Evolutionary conservation across 2,113 vertebrate genomes (phyloP).

Genomic region (Tautogolabrus adspersus): DNA sequence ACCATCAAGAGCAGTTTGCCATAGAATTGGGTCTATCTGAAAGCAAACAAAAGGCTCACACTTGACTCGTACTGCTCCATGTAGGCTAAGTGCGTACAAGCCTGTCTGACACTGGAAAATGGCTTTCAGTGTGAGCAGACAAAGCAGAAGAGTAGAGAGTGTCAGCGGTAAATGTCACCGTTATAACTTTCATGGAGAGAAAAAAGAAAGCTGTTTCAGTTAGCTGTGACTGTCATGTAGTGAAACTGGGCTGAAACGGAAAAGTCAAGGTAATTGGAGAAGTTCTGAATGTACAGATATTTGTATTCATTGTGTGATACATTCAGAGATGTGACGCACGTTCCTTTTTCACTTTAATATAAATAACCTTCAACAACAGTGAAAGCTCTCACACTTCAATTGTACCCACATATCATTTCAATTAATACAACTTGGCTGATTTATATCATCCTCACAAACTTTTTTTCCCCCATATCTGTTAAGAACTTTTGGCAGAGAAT

Average conservation of each 20-base stretch:
- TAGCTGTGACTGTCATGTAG: conserved; percentile 39
- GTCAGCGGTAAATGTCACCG: conserved; percentile 57
- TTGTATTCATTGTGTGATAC: not conserved
- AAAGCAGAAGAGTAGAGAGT: conserved; percentile 44
- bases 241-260: conserved; percentile 16
- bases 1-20: conserved; percentile 78
- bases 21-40: conserved; percentile 73
- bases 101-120: conserved; percentile 67
- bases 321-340: not conserved
- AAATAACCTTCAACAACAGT: not conserved
- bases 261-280: conserved; percentile 37
- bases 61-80: conserved; percentile 68
- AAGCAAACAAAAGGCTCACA: conserved; percentile 78
- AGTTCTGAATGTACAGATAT: conserved; percentile 15
- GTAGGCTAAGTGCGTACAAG: conserved; percentile 63
- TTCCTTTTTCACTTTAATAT: not conserved
- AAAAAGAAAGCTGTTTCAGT: conserved; percentile 23
- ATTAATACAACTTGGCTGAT: conserved; percentile 1
- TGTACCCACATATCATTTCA: conserved; percentile 8
- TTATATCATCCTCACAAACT: not conserved
- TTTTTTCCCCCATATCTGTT: not conserved
- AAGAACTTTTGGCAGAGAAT: conserved; percentile 1
- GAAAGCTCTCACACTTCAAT: not conserved
- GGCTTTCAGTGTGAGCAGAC: conserved; percentile 62
- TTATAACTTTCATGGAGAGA: conserved; percentile 50